phyloP scores from a whole-genome alignment of 2,888 invertebrate genomes.

The Euspilapteryx auroguttella region DNA sequence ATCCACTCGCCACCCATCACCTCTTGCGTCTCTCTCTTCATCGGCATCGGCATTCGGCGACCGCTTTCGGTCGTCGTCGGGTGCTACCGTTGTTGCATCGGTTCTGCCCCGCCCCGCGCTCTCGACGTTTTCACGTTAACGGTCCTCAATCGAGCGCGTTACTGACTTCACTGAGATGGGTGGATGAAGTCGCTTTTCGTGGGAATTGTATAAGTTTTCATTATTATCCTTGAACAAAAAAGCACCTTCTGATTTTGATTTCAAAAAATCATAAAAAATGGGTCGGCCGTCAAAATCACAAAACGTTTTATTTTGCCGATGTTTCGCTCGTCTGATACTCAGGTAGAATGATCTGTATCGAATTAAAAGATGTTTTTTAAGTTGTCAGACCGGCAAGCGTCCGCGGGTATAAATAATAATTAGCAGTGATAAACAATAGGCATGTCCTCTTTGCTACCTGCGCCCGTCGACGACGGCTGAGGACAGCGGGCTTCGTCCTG shows the following conservation, averaged over 20 bases:
- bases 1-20: constrained; percentile 16
- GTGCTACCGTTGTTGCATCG: constrained; percentile 46
- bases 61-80: constrained; percentile 44
- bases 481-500: constrained; percentile 29
- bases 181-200: constrained; percentile 4
- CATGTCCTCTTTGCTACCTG: constrained; percentile 55
- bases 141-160: constrained; percentile 61
- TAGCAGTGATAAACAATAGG: constrained; percentile 57
- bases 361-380: constrained; percentile 23
- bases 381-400: constrained; percentile 28
- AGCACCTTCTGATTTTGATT: too few relatives aligned
- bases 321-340: constrained; percentile 15
- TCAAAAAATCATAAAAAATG: too few relatives aligned
- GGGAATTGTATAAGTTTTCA: too few relatives aligned
- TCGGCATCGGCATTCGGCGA: constrained; percentile 16
- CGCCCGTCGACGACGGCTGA: constrained; percentile 45
- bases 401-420: constrained; percentile 55
- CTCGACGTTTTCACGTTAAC: constrained; percentile 57
- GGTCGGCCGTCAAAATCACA: too few relatives aligned
- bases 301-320: too few relatives aligned
- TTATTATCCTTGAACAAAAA: too few relatives aligned
- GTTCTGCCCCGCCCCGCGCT: constrained; percentile 47
- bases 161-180: constrained; percentile 13
- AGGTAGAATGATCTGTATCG: constrained; percentile 22
- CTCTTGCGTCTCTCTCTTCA: constrained; percentile 1